Evolutionary conservation across 2,888 invertebrate species (phyloP).

Genomic region (Leptothorax acervorum): DNA sequence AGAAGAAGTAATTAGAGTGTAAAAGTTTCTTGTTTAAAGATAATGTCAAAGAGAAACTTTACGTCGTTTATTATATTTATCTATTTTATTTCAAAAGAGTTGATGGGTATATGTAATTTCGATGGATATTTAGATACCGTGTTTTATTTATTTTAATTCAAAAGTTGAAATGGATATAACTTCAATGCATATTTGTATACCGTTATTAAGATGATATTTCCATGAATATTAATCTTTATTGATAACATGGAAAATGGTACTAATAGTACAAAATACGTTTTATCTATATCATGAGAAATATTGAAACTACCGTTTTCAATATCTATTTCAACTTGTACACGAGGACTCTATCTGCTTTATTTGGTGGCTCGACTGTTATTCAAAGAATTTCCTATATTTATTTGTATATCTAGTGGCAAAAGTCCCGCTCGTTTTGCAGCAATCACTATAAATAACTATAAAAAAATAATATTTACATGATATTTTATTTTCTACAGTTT

Average conservation of each 20-base stretch:
- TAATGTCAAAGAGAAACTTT: neutral
- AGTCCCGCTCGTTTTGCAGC: neutral
- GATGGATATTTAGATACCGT: neutral
- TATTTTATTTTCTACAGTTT: neutral
- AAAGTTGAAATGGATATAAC: slow-evolving; percentile 10
- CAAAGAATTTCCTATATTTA: neutral
- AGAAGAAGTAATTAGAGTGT: neutral
- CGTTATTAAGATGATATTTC: neutral
- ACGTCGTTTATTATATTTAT: neutral
- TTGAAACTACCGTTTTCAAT: slow-evolving; percentile 11
- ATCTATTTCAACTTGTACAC: slow-evolving; percentile 8
- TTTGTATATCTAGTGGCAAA: neutral
- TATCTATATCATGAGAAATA: neutral
- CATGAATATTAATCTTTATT: neutral
- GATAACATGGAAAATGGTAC: neutral
- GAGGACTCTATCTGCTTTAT: neutral
- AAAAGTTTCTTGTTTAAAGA: neutral
- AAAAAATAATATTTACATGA: neutral
- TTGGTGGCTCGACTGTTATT: neutral
- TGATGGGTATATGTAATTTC: neutral
- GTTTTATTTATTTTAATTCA: neutral
- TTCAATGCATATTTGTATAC: neutral
- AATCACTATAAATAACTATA: neutral
- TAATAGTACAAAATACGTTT: neutral
- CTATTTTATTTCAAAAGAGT: neutral